Conservation (phyloP, 2,113 vertebrate genomes). For the Xiphophorus hellerii region DNA sequence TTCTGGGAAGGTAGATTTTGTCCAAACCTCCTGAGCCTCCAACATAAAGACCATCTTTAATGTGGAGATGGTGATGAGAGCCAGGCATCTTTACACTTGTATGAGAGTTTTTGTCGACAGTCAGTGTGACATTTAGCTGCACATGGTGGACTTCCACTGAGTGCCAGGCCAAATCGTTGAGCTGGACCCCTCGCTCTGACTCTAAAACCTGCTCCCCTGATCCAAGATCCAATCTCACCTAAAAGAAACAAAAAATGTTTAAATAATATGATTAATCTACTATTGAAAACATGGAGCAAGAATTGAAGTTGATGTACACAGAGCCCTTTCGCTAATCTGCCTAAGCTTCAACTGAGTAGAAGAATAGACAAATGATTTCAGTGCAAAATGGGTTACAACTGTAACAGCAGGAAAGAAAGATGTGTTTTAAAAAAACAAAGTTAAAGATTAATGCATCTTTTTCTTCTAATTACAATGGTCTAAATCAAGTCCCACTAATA, state of each 20-base stretch:
- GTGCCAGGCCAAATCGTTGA: slow-evolving; percentile 91
- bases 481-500: too few relatives aligned
- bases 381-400: too few relatives aligned
- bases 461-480: too few relatives aligned
- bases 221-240: slow-evolving; percentile 87
- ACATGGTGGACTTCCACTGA: slow-evolving; percentile 80
- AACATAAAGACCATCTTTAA: slow-evolving; percentile 83
- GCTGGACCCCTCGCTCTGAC: slow-evolving; percentile 79
- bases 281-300: too few relatives aligned
- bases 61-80: slow-evolving; percentile 69
- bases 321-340: too few relatives aligned
- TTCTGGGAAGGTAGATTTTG: slow-evolving; percentile 76
- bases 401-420: too few relatives aligned
- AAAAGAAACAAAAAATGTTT: slow-evolving; percentile 37
- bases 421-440: too few relatives aligned
- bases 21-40: slow-evolving; percentile 83
- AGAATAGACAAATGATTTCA: too few relatives aligned
- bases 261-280: too few relatives aligned
- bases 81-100: slow-evolving; percentile 71
- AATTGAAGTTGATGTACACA: too few relatives aligned
- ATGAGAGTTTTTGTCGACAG: slow-evolving; percentile 83
- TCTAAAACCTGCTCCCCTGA: slow-evolving; percentile 76
- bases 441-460: too few relatives aligned
- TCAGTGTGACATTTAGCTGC: slow-evolving; percentile 74
- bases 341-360: too few relatives aligned